These are phyloP conservation scores for Paraplagusia blochii DNA, from an alignment of 2,113 vertebrate species.

Conservation along the genomic window DNA sequence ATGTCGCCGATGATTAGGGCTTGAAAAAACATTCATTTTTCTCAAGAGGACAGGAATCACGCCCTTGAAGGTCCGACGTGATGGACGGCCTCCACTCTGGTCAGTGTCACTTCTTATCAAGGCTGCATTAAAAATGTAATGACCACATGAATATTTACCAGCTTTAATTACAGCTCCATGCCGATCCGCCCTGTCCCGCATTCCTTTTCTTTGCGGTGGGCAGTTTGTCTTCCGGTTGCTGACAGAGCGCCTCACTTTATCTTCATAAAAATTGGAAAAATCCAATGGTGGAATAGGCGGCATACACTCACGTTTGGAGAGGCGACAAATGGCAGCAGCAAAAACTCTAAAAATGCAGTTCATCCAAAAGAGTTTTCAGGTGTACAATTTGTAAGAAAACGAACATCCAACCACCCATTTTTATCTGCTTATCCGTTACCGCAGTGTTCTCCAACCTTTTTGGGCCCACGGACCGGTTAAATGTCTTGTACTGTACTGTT, in stretches of 20 bases:
- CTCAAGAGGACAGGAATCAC: conserved; percentile 43
- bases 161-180: conserved; percentile 66
- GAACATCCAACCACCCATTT: too few species aligned
- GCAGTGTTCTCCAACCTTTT: too few species aligned
- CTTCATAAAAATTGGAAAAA: conserved; percentile 73
- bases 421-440: too few species aligned
- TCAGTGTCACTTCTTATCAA: conserved; percentile 62
- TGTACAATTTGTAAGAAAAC: too few species aligned
- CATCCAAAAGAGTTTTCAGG: conserved; percentile 35
- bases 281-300: conserved; percentile 59
- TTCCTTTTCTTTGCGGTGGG: conserved; percentile 41
- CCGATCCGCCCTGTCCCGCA: conserved; percentile 24
- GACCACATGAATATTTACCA: conserved; percentile 75
- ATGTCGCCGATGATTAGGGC: conserved; percentile 64
- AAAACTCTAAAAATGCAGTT: conserved; percentile 60
- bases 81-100: conserved; percentile 60
- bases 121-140: conserved; percentile 73
- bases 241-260: conserved; percentile 45
- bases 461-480: too few species aligned
- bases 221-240: conserved; percentile 42
- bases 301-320: conserved; percentile 60
- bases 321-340: conserved; percentile 65
- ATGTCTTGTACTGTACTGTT: too few species aligned
- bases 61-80: conserved; percentile 58
- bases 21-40: conserved; percentile 49